A percentile compares a stretch with the other conserved stretches of the same genome.
phyloP scores from a whole-genome alignment of 23 tunicate species.

The Diplosoma virens region DNA sequence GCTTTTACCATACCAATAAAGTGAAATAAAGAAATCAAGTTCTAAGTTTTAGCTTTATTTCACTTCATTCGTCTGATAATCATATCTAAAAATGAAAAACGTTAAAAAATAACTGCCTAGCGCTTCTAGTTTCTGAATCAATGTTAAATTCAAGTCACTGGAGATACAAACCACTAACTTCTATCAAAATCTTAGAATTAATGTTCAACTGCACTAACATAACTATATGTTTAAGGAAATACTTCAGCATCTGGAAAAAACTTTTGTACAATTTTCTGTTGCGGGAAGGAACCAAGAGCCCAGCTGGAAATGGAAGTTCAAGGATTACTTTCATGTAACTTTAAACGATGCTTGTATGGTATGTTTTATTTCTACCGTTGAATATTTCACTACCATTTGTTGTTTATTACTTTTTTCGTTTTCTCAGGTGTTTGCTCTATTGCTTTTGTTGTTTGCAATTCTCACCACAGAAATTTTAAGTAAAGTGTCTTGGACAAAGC shows the following conservation, averaged over 20 bases:
- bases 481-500: slow-evolving; percentile 55
- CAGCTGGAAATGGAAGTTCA: slow-evolving; percentile 42
- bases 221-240: slow-evolving; percentile 12
- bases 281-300: neutral
- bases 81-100: no score
- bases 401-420: neutral
- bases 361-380: no score
- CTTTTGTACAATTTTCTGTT: slow-evolving; percentile 1
- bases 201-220: neutral
- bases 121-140: no score
- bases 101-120: no score
- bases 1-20: no score
- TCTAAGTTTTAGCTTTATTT: no score
- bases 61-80: no score
- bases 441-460: slow-evolving; percentile 20
- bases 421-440: slow-evolving; percentile 6
- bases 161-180: no score
- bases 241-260: slow-evolving; percentile 5
- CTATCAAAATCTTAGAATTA: neutral
- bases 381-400: no score
- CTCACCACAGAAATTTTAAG: slow-evolving; percentile 38
- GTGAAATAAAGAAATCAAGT: no score
- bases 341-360: slow-evolving; percentile 38
- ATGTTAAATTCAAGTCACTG: no score
- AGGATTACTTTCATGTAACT: slow-evolving; percentile 39